Base-by-base conservation (phyloP, 2,888 invertebrate genomes). In the Cetonia aurata region DNA sequence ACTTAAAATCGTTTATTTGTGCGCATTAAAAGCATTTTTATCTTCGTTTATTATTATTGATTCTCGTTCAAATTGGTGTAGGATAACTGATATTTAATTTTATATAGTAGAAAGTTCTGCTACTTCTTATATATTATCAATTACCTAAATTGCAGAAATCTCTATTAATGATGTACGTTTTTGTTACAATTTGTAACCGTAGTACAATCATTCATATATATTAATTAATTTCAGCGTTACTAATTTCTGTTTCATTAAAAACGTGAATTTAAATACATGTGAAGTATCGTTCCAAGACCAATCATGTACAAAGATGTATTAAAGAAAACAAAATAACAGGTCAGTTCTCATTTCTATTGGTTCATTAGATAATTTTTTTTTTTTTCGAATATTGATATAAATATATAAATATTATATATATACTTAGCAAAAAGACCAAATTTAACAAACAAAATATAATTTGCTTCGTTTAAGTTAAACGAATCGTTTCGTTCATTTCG, bases 271-370 rank as follows among this genome's bases (percentile, higher is more conserved):
- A 62, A 44, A 62, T 53, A 60, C 52, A 60, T 69, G 71, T 71
- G 68, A 71, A 71, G 65, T 71, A 71, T 71, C 50, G 71, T 71
- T 71, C 71, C 71, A 69, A 55, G 71, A 62, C 71, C 71, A 71
- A 59, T 59, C 31, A 68, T 71, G 71, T 71, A 71, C 71, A 71
- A 71, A 71, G 25, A 52, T 62, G 67, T 71, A 71, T 62, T 69
- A 62, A 62, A 41, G 60, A 67, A 53, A 37, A 65, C 17, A 65
- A 42, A 53, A 25, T 44, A 65, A 69, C 57, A 44, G 46, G 37
- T 37, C 37, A 37, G 8, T 6, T 44, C 52, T 69, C 44, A 62
- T 60, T 59, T 65, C 50, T 50, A 55, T 53, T 31, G 53, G 50
- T 56, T 44, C 44, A 12, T 69, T 69, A 69, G 55, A 53, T 59